A percentile compares a stretch with the other conserved stretches of the same genome.
These are phyloP conservation scores for Coelopa pilipes DNA, from an alignment of 2,888 invertebrate species.

Conservation along the genomic window DNA sequence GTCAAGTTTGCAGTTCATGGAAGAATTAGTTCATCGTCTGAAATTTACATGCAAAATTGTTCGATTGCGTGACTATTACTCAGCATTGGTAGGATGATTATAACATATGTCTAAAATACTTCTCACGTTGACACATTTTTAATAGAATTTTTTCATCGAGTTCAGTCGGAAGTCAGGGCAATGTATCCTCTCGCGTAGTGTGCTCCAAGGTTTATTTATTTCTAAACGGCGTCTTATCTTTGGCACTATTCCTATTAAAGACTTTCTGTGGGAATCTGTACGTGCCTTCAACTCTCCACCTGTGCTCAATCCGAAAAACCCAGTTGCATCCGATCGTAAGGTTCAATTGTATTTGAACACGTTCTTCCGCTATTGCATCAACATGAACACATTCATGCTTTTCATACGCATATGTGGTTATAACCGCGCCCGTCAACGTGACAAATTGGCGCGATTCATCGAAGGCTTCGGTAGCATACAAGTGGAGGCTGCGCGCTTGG, in stretches of 20 bases:
- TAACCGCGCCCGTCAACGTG: conserved; percentile 94
- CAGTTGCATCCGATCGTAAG: conserved; percentile 66
- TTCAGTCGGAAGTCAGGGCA: conserved; percentile 88
- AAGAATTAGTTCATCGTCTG: conserved; percentile 83
- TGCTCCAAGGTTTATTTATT: conserved; percentile 83
- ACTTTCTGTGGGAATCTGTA: conserved; percentile 87
- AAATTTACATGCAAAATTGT: conserved; percentile 85
- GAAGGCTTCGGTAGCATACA: conserved; percentile 88
- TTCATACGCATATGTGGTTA: conserved; percentile 92
- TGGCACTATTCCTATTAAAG: conserved; percentile 72
- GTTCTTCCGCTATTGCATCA: conserved; percentile 82
- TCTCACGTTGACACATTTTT: conserved; percentile 43
- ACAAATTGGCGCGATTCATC: conserved; percentile 88
- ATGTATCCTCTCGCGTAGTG: conserved; percentile 91
- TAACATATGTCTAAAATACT: not conserved
- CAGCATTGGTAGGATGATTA: conserved; percentile 75
- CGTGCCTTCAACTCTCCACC: conserved; percentile 91
- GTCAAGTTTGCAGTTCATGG: conserved; percentile 78
- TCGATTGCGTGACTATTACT: conserved; percentile 81
- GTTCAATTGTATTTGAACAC: conserved; percentile 89
- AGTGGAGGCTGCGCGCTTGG: conserved; percentile 89
- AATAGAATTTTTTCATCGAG: conserved; percentile 90
- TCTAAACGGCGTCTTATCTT: conserved; percentile 64
- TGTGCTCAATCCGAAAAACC: conserved; percentile 80
- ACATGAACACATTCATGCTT: conserved; percentile 83